Percentiles rank a stretch among this genome's conserved stretches.
These are phyloP conservation scores for Sylvilagus floridanus DNA, from an alignment of 2,797 vertebrate species.

Conservation along the genomic window DNA sequence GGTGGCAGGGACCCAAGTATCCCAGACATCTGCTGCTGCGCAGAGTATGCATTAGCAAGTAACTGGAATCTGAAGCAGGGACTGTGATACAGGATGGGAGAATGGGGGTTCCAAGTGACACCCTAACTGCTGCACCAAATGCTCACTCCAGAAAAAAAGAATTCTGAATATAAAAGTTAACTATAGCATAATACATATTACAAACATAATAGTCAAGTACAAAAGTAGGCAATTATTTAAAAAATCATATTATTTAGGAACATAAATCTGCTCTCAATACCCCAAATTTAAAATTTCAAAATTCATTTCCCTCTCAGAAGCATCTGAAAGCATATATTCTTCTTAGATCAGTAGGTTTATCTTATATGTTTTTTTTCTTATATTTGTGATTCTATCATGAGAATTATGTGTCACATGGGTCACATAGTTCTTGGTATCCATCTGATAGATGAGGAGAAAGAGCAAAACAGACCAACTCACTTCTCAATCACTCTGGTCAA, in stretches of 20 bases:
- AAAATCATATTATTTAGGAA: not conserved
- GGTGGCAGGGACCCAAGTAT: no score
- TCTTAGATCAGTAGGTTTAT: not conserved
- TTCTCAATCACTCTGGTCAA: not conserved
- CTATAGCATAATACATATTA: no score
- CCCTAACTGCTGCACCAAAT: no score
- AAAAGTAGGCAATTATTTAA: not conserved
- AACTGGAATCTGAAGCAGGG: no score
- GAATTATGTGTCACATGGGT: no score
- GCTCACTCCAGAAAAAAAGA: no score
- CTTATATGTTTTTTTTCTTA: not conserved
- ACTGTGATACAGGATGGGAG: no score
- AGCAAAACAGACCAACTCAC: fast-evolving
- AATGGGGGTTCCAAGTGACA: no score
- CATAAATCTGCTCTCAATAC: not conserved
- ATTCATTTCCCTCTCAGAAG: not conserved
- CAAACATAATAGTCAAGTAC: not conserved
- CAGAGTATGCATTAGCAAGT: no score
- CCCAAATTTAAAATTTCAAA: not conserved
- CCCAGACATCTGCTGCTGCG: no score
- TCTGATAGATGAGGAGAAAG: not conserved
- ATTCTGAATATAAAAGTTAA: no score
- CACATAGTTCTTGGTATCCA: not conserved
- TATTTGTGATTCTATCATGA: not conserved
- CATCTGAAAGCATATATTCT: not conserved